Conservation (phyloP, 2,888 invertebrate species). For the Poecilobothrus nobilitatus region DNA sequence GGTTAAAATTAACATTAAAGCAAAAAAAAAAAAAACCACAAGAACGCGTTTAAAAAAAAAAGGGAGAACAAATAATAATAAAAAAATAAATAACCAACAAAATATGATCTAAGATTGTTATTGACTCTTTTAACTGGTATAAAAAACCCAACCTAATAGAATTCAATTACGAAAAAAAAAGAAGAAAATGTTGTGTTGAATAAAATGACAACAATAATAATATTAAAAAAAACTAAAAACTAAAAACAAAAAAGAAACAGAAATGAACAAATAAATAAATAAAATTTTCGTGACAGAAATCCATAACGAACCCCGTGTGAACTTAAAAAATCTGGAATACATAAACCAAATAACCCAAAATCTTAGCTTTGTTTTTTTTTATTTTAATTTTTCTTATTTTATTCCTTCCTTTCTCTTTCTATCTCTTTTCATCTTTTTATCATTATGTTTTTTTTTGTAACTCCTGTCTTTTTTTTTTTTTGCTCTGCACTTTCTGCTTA, state of each 20-base stretch:
- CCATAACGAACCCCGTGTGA: slow-evolving; percentile 42
- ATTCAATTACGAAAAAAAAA: too few species aligned
- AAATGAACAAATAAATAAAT: slow-evolving; percentile 25
- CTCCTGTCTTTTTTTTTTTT: too few species aligned
- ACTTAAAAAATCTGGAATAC: slow-evolving; percentile 21
- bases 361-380: not conserved
- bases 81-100: too few species aligned
- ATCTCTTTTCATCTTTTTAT: not conserved
- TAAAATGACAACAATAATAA: not conserved
- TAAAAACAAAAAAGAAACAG: not conserved
- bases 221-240: not conserved
- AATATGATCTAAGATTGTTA: too few species aligned
- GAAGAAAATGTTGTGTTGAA: too few species aligned
- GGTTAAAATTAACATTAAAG: too few species aligned
- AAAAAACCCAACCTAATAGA: too few species aligned
- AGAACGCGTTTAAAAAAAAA: too few species aligned
- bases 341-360: not conserved
- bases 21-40: too few species aligned
- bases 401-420: not conserved
- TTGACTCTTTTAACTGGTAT: too few species aligned
- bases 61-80: too few species aligned
- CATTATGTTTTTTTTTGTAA: not conserved
- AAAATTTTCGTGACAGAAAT: slow-evolving; percentile 42
- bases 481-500: too few species aligned
- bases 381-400: not conserved